Evolutionary conservation across 2,797 vertebrate genomes (phyloP), one percentile per base, ranked within the genome.

Genomic region (Hipposideros larvatus): DNA sequence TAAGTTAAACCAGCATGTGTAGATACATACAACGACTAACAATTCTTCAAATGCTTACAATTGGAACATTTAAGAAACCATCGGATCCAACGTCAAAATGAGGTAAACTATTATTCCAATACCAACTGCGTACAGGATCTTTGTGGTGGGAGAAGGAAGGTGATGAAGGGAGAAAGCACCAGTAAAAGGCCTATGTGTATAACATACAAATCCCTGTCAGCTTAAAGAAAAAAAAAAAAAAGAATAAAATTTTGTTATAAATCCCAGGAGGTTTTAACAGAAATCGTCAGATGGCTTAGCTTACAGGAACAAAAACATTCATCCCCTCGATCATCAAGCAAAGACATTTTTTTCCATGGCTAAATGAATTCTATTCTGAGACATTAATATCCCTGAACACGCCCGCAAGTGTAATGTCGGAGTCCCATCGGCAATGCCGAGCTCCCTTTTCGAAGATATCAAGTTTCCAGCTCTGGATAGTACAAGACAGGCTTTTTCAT

Each of bases 261-360:
- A 66, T 57, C 92, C 95, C 74, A 41, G 63, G 74, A 92, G 84
- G 43, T 51, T 57, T 86, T 10, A 85, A 66, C 22, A 93, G 74
- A 88, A 95, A 41, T 61, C 59, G 70, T 34, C 31, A 0, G 18
- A 37, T 1, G 65, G 41, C 19, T 92, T 57, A 75, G 88, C 6
- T 97, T 97, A 79, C 91, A 87, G 88, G 59, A 95, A 96, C 57
- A 87, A 79, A 94, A 71, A 70, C 10, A 11, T 19, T 48, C 53
- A 70, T 48, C 63, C n/a, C 74, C 77, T 61, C 37, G 2, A 2
- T 91, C 78, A 70, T 59, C 66, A 5, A 63, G 78, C 68, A 94
- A 71, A 84, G 26, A 13, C 22, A 37, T 31, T 34, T 51, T 24
- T 9, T 34, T 11, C 31, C 41, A 46, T 18, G 1, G 43, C 90